phyloP scores from a whole-genome alignment of 2,888 invertebrate genomes.

The Thelaira solivaga region DNA sequence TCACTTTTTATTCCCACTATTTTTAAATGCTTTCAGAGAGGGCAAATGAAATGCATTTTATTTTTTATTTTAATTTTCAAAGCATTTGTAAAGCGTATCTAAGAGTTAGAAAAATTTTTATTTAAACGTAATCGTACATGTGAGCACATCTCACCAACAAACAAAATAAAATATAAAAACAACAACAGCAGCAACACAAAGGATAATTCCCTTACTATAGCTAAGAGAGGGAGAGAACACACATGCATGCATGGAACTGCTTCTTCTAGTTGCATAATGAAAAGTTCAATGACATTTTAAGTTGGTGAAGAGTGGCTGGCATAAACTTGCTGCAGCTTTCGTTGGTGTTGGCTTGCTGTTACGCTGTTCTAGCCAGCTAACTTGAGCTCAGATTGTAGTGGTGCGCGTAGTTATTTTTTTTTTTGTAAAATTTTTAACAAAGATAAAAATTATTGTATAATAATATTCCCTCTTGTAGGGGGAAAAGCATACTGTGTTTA shows the following conservation, averaged over 20 bases:
- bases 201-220: slow-evolving; percentile 36
- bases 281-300: slow-evolving; percentile 61
- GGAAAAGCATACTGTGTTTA: slow-evolving; percentile 18
- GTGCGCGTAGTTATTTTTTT: slow-evolving; percentile 6
- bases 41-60: slow-evolving; percentile 5
- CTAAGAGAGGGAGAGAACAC: background rate
- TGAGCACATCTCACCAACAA: slow-evolving; percentile 20
- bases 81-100: slow-evolving; percentile 24
- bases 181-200: slow-evolving; percentile 39
- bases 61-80: background rate
- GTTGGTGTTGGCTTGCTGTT: slow-evolving; percentile 35
- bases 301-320: slow-evolving; percentile 59
- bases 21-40: slow-evolving; percentile 1
- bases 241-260: background rate
- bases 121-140: background rate
- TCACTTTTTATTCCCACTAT: slow-evolving; percentile 51
- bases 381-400: slow-evolving; percentile 14
- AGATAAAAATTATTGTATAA: slow-evolving; percentile 49
- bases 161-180: too few relatives aligned
- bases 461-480: slow-evolving; percentile 3
- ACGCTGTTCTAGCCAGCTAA: slow-evolving; percentile 27
- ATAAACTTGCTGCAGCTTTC: slow-evolving; percentile 45
- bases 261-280: slow-evolving; percentile 11
- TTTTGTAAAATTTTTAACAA: slow-evolving; percentile 56
- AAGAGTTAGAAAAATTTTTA: background rate